These are phyloP conservation scores for Beris morrisii DNA, from an alignment of 2,888 invertebrate species.

Conservation along the genomic window DNA sequence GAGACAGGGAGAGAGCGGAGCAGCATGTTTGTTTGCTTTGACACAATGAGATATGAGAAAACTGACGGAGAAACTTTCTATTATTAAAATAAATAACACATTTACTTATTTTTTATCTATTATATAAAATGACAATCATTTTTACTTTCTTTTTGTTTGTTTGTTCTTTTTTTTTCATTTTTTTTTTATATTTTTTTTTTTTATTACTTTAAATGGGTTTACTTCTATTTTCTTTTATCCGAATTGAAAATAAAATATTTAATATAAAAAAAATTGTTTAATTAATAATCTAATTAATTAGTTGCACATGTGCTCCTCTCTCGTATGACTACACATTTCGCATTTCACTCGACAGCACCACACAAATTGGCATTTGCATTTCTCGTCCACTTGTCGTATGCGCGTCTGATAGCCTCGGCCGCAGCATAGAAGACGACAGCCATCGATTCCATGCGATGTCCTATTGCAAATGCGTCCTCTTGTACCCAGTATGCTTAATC, in stretches of 20 bases:
- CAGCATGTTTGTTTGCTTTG: not conserved
- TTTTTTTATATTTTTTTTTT: not conserved
- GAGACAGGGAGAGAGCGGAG: not conserved
- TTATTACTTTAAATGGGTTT: conserved; percentile 3
- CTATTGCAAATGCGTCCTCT: conserved; percentile 80
- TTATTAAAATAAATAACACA: conserved; percentile 39
- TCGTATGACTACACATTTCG: conserved; percentile 75
- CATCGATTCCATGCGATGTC: conserved; percentile 82
- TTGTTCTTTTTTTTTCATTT: not conserved
- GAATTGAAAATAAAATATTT: conserved; percentile 29
- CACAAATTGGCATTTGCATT: conserved; percentile 86
- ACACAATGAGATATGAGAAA: conserved; percentile 25
- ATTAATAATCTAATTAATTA: conserved; percentile 53
- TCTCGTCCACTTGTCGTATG: conserved; percentile 79
- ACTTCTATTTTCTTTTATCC: not conserved
- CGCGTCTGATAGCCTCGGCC: conserved; percentile 86
- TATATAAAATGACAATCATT: conserved; percentile 32
- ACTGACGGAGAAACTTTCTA: conserved; percentile 6
- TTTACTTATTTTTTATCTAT: conserved; percentile 34
- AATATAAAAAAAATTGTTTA: conserved; percentile 22
- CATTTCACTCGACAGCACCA: conserved; percentile 92
- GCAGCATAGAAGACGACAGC: conserved; percentile 84
- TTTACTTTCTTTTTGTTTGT: not conserved
- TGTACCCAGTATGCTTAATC: conserved; percentile 80
- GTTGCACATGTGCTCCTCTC: conserved; percentile 86